Conservation (phyloP, 2,113 vertebrate genomes). For the Morone saxatilis region DNA sequence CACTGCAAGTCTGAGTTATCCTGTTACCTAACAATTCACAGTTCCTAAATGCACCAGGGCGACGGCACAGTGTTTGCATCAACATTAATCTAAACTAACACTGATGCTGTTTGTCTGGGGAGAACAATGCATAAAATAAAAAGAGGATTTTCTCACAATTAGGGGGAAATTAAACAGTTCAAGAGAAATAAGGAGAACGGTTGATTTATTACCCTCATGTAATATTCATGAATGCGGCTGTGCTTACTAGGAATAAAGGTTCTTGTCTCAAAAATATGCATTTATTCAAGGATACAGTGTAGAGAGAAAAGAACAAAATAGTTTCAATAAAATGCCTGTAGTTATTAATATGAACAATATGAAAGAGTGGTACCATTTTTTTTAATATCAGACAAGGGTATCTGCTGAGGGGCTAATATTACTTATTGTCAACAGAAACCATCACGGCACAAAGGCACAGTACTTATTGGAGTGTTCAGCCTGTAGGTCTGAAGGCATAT, state of each 20-base stretch:
- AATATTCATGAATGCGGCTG: slow-evolving; percentile 60
- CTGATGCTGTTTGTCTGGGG: neutral
- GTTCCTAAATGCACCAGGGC: slow-evolving; percentile 3
- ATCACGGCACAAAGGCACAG: slow-evolving; percentile 7
- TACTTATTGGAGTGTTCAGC: slow-evolving; percentile 20
- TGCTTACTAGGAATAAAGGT: slow-evolving; percentile 23
- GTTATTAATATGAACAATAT: slow-evolving; percentile 53
- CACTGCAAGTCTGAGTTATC: neutral
- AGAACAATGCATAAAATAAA: slow-evolving; percentile 28
- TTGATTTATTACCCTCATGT: slow-evolving; percentile 53
- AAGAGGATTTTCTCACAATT: slow-evolving; percentile 29
- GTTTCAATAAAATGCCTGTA: slow-evolving; percentile 36
- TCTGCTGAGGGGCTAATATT: slow-evolving; percentile 10
- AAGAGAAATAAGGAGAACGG: slow-evolving; percentile 20
- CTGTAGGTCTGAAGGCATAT: slow-evolving; percentile 4
- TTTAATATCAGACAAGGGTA: slow-evolving; percentile 26
- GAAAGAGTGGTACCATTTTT: slow-evolving; percentile 39
- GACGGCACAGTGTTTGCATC: neutral
- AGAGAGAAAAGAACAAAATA: slow-evolving; percentile 20
- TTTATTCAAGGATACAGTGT: slow-evolving; percentile 33
- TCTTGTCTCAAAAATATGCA: slow-evolving; percentile 30
- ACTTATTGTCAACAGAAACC: slow-evolving; percentile 31
- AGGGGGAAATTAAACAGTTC: slow-evolving; percentile 22
- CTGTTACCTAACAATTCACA: slow-evolving; percentile 14
- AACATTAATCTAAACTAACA: slow-evolving; percentile 23